These are phyloP conservation scores for Macrotrachela quadricornifera DNA, from an alignment of 1,140 invertebrate genomes.

Conservation along the genomic window DNA sequence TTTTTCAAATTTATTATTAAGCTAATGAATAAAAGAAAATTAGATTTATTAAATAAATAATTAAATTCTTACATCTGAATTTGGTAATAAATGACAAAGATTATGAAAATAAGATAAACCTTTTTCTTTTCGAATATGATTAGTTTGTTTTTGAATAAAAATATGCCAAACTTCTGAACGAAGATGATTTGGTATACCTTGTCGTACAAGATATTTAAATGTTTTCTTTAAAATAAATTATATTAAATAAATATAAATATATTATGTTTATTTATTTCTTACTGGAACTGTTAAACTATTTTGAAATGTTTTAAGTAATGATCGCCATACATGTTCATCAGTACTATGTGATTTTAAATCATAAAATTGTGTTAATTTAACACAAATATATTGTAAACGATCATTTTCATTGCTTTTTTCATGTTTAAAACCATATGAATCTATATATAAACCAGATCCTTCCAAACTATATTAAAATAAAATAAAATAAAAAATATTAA, in stretches of 20 bases:
- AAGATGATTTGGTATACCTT: constrained; percentile 31
- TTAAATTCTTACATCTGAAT: constrained; percentile 24
- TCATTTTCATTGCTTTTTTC: constrained; percentile 26
- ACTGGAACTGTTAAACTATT: not conserved
- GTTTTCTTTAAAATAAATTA: constrained; percentile 19
- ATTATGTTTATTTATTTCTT: not conserved
- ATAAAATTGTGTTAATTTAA: constrained; percentile 32
- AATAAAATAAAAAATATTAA: not conserved
- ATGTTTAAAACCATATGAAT: constrained; percentile 34
- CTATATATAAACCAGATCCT: constrained; percentile 30
- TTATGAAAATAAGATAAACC: constrained; percentile 34
- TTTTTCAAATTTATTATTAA: constrained; percentile 24
- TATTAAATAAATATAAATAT: not conserved
- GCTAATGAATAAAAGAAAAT: constrained; percentile 18
- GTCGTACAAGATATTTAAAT: constrained; percentile 28
- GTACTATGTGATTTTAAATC: constrained; percentile 18
- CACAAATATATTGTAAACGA: constrained; percentile 35
- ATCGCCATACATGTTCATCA: constrained; percentile 21
- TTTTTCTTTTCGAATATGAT: constrained; percentile 29
- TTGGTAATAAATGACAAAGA: constrained; percentile 28
- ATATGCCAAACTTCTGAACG: constrained; percentile 31
- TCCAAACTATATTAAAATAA: constrained; percentile 18
- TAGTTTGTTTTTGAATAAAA: constrained; percentile 28
- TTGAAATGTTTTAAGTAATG: constrained; percentile 11
- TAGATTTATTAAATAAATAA: not conserved